These are phyloP conservation scores for Pangasianodon hypophthalmus DNA, from an alignment of 2,113 vertebrate genomes.

Conservation along the genomic window DNA sequence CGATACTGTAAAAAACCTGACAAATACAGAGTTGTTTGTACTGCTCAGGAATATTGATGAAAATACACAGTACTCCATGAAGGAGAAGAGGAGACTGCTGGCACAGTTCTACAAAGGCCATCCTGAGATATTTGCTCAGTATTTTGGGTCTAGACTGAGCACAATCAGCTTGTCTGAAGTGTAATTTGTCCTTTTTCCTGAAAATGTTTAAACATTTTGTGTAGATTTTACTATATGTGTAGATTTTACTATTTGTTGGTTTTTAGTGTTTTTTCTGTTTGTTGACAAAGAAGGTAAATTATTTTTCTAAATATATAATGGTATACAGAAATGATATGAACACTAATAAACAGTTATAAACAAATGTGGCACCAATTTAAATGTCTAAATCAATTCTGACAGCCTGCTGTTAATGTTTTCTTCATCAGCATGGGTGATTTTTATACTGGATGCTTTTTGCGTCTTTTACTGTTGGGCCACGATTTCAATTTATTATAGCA, in stretches of 20 bases:
- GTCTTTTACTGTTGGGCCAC: neutral
- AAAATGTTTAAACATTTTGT: neutral
- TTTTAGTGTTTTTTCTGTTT: too few species aligned
- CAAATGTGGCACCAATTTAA: neutral
- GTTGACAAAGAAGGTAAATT: neutral
- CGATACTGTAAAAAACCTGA: constrained; percentile 71
- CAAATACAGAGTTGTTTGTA: constrained; percentile 78
- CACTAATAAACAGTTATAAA: neutral
- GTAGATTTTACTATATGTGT: neutral
- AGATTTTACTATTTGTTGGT: neutral
- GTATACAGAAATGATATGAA: neutral
- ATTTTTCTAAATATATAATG: neutral
- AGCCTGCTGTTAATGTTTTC: neutral
- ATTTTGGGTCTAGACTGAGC: constrained; percentile 77
- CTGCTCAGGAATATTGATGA: constrained; percentile 85
- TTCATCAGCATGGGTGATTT: too few species aligned
- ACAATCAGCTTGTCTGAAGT: constrained; percentile 49
- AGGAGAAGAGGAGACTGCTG: constrained; percentile 84
- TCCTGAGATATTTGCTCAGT: constrained; percentile 87
- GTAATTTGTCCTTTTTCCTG: neutral
- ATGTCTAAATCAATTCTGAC: neutral
- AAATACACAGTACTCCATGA: constrained; percentile 81
- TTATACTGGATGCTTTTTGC: too few species aligned
- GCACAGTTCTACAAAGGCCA: constrained; percentile 86
- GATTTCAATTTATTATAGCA: neutral